A percentile compares a stretch with the other conserved stretches of the same genome.
phyloP scores from a whole-genome alignment of 2,113 vertebrate genomes.

The Rhizomys pruinosus region DNA sequence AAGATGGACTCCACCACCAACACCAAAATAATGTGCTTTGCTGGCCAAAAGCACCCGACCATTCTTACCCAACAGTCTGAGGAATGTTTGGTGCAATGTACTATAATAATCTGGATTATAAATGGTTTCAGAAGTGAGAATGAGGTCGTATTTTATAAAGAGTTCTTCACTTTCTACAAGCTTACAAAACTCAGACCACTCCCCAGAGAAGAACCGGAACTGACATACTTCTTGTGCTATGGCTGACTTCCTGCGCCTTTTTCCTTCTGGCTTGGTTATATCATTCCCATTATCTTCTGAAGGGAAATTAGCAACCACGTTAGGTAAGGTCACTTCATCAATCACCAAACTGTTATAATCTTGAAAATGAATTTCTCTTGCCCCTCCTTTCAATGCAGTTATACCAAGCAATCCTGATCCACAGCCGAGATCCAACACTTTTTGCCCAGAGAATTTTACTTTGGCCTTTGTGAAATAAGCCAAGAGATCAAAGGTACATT shows the following conservation, averaged over 20 bases:
- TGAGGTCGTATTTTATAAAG: conserved; percentile 91
- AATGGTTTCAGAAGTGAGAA: conserved; percentile 96
- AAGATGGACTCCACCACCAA: conserved; percentile 92
- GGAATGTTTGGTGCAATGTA: conserved; percentile 89
- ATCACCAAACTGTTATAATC: conserved; percentile 97
- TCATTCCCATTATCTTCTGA: conserved; percentile 53
- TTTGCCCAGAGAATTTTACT: conserved; percentile 88
- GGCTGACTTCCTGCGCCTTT: conserved; percentile 81
- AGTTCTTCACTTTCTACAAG: conserved; percentile 84
- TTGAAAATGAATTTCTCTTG: conserved; percentile 93
- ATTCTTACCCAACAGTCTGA: conserved; percentile 85
- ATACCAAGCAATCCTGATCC: conserved; percentile 95
- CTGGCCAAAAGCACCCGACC: conserved; percentile 93
- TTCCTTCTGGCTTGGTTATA: conserved; percentile 57
- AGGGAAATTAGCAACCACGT: conserved; percentile 89
- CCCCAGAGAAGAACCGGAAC: conserved; percentile 95
- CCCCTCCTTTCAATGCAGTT: conserved; percentile 89
- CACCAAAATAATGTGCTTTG: conserved; percentile 97
- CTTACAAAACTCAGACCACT: conserved; percentile 91
- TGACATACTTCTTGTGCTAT: conserved; percentile 71
- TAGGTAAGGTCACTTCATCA: conserved; percentile 93
- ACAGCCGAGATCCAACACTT: conserved; percentile 95
- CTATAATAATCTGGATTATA: conserved; percentile 93
- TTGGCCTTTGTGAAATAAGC: conserved; percentile 87
- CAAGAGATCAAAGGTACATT: conserved; percentile 96